A percentile compares a stretch with the other conserved stretches of the same genome.
phyloP scores from a whole-genome alignment of 2,888 invertebrate genomes.

The Zaprionus lineosus region DNA sequence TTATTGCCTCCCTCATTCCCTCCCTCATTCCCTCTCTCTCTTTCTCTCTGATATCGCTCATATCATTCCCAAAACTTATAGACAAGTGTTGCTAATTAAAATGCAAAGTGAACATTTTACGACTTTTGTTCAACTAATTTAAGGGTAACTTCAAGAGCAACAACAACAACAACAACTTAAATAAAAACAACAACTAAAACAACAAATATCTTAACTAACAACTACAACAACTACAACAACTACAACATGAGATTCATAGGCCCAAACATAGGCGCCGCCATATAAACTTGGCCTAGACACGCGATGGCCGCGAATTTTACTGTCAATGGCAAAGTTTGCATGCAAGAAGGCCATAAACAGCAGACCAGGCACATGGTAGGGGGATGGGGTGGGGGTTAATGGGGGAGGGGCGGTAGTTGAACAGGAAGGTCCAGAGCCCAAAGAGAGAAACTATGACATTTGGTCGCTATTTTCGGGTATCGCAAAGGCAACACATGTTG shows the following conservation, averaged over 20 bases:
- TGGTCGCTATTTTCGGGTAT: too few relatives aligned
- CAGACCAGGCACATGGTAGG: too few relatives aligned
- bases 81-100: slow-evolving; percentile 63
- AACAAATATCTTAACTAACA: too few relatives aligned
- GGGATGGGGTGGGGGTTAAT: too few relatives aligned
- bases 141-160: slow-evolving; percentile 52
- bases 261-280: slow-evolving; percentile 21
- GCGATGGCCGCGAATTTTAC: slow-evolving; percentile 68
- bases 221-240: slow-evolving; percentile 13
- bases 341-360: slow-evolving; percentile 65
- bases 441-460: too few relatives aligned
- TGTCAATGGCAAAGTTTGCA: slow-evolving; percentile 56
- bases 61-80: slow-evolving; percentile 3
- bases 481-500: too few relatives aligned
- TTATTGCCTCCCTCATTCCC: too few relatives aligned
- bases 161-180: slow-evolving; percentile 5
- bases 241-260: slow-evolving; percentile 6
- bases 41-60: too few relatives aligned
- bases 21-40: too few relatives aligned
- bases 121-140: slow-evolving; percentile 57
- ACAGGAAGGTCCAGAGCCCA: too few relatives aligned
- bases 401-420: too few relatives aligned
- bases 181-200: slow-evolving; percentile 23
- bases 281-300: slow-evolving; percentile 58
- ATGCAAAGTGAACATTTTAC: slow-evolving; percentile 59